A percentile compares a stretch with the other conserved stretches of the same genome.
Conservation (phyloP, 37 sponge, comb jelly and placozoan species). For the Bolinopsis microptera region DNA sequence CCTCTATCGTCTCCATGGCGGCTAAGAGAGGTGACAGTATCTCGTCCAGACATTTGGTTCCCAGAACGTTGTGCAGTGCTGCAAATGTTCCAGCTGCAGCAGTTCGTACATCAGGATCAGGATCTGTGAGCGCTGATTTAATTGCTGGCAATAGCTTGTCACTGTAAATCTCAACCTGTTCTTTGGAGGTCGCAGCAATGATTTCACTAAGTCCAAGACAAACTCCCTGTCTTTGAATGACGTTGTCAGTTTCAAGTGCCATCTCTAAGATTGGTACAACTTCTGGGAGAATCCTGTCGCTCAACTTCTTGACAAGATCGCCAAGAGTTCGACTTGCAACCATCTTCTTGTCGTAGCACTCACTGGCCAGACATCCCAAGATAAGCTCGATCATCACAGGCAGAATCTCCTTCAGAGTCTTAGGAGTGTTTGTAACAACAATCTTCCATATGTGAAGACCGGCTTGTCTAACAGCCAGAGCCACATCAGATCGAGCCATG, state of each 20-base stretch:
- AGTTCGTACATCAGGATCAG: slow-evolving; percentile 76
- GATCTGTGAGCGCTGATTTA: slow-evolving; percentile 79
- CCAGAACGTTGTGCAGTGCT: slow-evolving; percentile 83
- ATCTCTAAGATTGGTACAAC: slow-evolving; percentile 91
- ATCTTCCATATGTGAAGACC: slow-evolving; percentile 99
- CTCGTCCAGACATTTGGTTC: slow-evolving; percentile 82
- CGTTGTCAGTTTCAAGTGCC: slow-evolving; percentile 69
- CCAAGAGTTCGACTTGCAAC: slow-evolving; percentile 92
- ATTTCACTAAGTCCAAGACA: slow-evolving; percentile 97
- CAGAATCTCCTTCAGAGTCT: slow-evolving; percentile 92
- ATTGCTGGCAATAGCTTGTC: slow-evolving; percentile 84
- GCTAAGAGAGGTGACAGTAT: slow-evolving; percentile 79
- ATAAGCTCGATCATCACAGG: slow-evolving; percentile 82
- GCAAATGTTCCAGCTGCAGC: slow-evolving; percentile 94
- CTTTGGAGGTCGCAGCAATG: slow-evolving; percentile 83
- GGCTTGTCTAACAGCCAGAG: slow-evolving; percentile 89
- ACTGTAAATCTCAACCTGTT: slow-evolving; percentile 77
- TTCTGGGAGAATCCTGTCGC: slow-evolving; percentile 93
- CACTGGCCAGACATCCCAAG: slow-evolving; percentile 81
- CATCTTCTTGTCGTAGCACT: slow-evolving; percentile 80
- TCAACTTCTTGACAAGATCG: slow-evolving; percentile 93
- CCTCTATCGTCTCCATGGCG: slow-evolving; percentile 70
- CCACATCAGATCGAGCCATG: slow-evolving; percentile 97
- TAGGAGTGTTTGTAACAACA: slow-evolving; percentile 91
- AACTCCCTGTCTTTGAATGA: slow-evolving; percentile 90